phyloP scores from a whole-genome alignment of 2,888 invertebrate species.

The Danaus chrysippus region DNA sequence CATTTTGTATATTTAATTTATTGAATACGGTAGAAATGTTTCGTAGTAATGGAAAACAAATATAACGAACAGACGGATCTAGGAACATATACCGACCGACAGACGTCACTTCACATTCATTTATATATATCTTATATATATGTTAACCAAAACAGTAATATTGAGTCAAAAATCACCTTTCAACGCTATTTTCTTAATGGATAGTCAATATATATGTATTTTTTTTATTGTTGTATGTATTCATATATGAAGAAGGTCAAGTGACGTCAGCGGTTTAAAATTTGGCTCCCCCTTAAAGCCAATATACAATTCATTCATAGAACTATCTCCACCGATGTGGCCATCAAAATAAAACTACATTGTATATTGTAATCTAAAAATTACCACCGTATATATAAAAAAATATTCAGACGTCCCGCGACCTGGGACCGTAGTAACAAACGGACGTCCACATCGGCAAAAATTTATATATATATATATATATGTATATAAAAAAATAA shows the following conservation, averaged over 20 bases:
- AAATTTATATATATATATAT: slow-evolving; percentile 41
- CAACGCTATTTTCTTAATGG: not conserved
- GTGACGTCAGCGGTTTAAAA: slow-evolving; percentile 49
- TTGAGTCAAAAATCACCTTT: not conserved
- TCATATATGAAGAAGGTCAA: slow-evolving; percentile 38
- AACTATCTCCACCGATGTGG: slow-evolving; percentile 62
- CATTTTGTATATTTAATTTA: slow-evolving; percentile 78
- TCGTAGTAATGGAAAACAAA: slow-evolving; percentile 76
- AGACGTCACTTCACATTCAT: slow-evolving; percentile 31
- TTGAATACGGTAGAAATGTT: slow-evolving; percentile 79
- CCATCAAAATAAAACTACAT: slow-evolving; percentile 31
- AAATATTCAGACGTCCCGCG: slow-evolving; percentile 21
- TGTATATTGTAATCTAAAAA: slow-evolving; percentile 31
- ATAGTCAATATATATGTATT: not conserved
- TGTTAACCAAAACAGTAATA: not conserved
- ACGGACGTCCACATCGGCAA: slow-evolving; percentile 58
- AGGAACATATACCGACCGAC: slow-evolving; percentile 77
- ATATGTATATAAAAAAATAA: slow-evolving; percentile 52
- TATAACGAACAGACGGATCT: slow-evolving; percentile 74
- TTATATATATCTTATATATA: not conserved
- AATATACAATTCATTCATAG: slow-evolving; percentile 67
- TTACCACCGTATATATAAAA: slow-evolving; percentile 32
- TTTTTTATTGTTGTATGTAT: not conserved
- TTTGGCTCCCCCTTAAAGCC: slow-evolving; percentile 73
- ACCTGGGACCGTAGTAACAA: slow-evolving; percentile 20